Conservation (phyloP, 2,113 vertebrate genomes). For the Trichechus manatus region DNA sequence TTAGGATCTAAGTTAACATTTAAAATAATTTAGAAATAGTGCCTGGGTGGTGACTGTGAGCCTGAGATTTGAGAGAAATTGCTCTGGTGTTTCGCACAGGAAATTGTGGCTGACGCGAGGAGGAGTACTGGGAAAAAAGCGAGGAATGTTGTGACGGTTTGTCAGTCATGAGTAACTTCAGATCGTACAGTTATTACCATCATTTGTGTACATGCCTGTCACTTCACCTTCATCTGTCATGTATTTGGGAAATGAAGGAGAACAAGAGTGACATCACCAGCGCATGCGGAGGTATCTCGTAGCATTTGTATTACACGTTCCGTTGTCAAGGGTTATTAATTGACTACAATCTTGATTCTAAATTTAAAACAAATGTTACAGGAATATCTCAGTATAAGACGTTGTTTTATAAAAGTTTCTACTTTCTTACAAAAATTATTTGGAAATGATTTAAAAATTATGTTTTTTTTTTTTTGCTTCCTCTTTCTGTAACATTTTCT, state of each 20-base stretch:
- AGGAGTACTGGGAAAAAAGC: conserved; percentile 49
- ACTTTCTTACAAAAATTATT: conserved; percentile 17
- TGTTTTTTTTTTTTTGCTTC: neutral
- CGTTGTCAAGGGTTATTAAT: conserved; percentile 63
- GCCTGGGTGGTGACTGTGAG: neutral
- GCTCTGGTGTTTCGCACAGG: conserved; percentile 63
- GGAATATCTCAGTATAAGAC: conserved; percentile 4
- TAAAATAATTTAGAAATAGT: conserved; percentile 37
- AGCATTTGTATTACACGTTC: conserved; percentile 53
- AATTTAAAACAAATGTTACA: conserved; percentile 68
- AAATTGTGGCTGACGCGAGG: conserved; percentile 64
- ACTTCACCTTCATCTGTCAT: conserved; percentile 73
- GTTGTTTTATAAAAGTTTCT: conserved; percentile 35
- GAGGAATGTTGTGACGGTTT: conserved; percentile 66
- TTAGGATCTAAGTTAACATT: conserved; percentile 4
- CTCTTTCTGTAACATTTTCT: neutral
- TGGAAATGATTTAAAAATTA: conserved; percentile 28
- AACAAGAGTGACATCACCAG: conserved; percentile 60
- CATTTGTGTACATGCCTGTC: conserved; percentile 65
- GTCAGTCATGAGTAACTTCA: conserved; percentile 72
- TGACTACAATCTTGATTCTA: conserved; percentile 54
- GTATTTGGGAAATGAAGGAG: conserved; percentile 66
- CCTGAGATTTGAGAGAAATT: neutral
- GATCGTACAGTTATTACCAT: conserved; percentile 49
- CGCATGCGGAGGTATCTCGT: conserved; percentile 37